A percentile compares a stretch with the other conserved stretches of the same genome.
These are phyloP conservation scores for Psittacus erithacus DNA, from an alignment of 2,113 vertebrate genomes.

Conservation along the genomic window DNA sequence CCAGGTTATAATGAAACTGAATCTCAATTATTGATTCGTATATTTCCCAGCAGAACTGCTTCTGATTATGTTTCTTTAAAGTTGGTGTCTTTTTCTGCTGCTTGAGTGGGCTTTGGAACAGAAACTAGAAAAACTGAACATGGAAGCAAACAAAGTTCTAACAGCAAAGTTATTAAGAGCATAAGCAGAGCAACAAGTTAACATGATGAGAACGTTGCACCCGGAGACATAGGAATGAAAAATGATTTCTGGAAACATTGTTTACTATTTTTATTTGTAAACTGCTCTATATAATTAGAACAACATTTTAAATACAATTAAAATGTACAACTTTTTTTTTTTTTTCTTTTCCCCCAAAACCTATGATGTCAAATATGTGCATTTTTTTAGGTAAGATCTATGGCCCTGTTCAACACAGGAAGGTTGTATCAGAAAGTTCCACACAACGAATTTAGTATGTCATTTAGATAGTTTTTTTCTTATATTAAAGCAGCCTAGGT, in stretches of 20 bases:
- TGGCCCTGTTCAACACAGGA: background rate
- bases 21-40: background rate
- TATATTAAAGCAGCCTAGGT: background rate
- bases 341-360: background rate
- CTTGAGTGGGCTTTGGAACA: constrained; percentile 29
- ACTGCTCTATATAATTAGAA: background rate
- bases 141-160: background rate
- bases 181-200: background rate
- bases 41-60: background rate
- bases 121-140: background rate
- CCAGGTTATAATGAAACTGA: background rate
- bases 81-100: background rate
- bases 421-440: background rate
- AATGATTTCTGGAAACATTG: background rate
- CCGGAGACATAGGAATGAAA: background rate
- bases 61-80: background rate
- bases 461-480: background rate
- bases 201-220: background rate
- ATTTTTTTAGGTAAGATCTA: background rate
- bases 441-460: background rate
- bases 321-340: background rate
- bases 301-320: background rate
- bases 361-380: background rate
- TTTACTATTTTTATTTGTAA: background rate
- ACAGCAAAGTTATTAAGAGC: background rate